Conservation (phyloP, 2,888 invertebrate species). For the Lordiphosa fenestrarum region DNA sequence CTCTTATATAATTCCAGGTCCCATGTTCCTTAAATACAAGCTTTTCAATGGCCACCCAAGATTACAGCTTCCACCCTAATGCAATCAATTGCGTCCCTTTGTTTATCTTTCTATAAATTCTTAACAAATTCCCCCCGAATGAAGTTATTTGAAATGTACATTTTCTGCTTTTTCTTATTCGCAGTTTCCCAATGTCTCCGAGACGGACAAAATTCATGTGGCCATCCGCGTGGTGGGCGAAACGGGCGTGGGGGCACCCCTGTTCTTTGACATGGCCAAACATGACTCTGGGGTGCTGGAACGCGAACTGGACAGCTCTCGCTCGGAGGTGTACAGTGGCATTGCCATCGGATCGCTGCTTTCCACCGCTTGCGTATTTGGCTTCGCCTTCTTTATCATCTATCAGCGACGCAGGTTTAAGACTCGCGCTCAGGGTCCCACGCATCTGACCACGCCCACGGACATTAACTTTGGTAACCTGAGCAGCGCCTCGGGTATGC, state of each 20-base stretch:
- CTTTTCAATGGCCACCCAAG: too few relatives aligned
- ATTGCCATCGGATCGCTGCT: conserved; percentile 77
- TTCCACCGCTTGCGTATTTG: conserved; percentile 73
- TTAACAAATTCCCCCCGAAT: too few relatives aligned
- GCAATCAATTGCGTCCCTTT: too few relatives aligned
- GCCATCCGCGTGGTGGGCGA: conserved; percentile 79
- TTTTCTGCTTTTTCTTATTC: not conserved
- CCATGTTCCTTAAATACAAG: too few relatives aligned
- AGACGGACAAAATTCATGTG: conserved; percentile 78
- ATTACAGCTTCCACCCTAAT: too few relatives aligned
- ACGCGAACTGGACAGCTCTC: conserved; percentile 51
- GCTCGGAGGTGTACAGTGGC: conserved; percentile 76
- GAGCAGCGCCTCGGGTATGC: conserved; percentile 70
- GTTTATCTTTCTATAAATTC: too few relatives aligned
- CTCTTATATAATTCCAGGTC: too few relatives aligned
- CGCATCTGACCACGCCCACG: conserved; percentile 75
- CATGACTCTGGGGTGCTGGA: conserved; percentile 64
- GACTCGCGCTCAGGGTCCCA: conserved; percentile 72
- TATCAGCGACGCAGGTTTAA: conserved; percentile 78
- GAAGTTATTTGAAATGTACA: too few relatives aligned
- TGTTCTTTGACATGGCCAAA: conserved; percentile 76
- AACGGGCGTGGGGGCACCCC: conserved; percentile 78
- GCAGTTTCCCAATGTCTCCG: conserved; percentile 78
- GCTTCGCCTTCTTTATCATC: conserved; percentile 76
- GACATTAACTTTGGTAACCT: conserved; percentile 77